Conservation (phyloP, 2,888 invertebrate species). For the Campaea margaritaria region DNA sequence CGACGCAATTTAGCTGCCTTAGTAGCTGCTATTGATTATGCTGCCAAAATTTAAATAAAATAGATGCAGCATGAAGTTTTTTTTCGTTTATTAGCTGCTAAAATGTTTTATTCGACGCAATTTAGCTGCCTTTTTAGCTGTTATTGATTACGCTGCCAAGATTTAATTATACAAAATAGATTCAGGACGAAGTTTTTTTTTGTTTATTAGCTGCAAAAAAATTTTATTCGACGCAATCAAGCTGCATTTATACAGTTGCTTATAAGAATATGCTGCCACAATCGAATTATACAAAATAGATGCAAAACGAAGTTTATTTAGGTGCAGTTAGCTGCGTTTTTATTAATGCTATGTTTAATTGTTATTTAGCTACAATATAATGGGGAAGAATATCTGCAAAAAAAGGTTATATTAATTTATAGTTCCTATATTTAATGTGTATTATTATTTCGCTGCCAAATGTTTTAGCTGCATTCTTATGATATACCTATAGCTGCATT, state of each 20-base stretch:
- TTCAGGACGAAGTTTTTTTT: background rate
- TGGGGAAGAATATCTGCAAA: no score
- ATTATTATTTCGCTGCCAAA: background rate
- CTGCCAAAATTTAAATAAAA: background rate
- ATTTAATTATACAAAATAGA: background rate
- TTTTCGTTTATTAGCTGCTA: background rate
- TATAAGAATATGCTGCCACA: background rate
- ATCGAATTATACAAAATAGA: background rate
- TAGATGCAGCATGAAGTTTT: background rate
- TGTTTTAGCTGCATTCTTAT: background rate
- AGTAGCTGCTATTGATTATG: no score
- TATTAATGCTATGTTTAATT: no score
- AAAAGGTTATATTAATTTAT: no score
- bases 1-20: no score
- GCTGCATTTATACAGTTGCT: background rate
- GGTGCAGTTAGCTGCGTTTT: no score
- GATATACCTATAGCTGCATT: slow-evolving; percentile 7
- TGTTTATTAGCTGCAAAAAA: background rate
- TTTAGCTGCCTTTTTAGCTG: background rate
- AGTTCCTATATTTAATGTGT: no score
- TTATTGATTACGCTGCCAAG: background rate
- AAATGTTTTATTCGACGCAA: background rate
- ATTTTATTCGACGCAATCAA: background rate
- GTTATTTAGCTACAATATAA: no score
- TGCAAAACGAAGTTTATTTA: background rate